Conservation (phyloP, 2,888 invertebrate species). For the Amphipyra tragopoginis region DNA sequence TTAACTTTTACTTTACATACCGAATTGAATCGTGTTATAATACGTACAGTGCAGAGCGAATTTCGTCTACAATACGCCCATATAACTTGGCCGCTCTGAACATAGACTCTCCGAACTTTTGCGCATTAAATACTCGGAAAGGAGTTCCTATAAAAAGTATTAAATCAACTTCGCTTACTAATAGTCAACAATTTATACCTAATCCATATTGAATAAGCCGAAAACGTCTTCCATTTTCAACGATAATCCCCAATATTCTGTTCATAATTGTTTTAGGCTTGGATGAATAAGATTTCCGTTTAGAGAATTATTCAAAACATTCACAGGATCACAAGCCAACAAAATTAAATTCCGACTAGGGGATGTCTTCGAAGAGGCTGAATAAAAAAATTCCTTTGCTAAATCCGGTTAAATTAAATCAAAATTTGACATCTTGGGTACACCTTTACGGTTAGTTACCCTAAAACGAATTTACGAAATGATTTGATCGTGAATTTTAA, state of each 20-base stretch:
- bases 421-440: slow-evolving; percentile 57
- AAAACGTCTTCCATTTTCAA: neutral
- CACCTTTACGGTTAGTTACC: slow-evolving; percentile 52
- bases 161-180: too few species aligned
- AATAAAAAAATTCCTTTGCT: slow-evolving; percentile 63
- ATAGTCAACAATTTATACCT: neutral
- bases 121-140: too few species aligned
- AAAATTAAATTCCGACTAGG: slow-evolving; percentile 70
- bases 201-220: neutral
- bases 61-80: too few species aligned
- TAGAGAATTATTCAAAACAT: slow-evolving; percentile 70
- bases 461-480: slow-evolving; percentile 13
- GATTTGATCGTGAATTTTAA: slow-evolving; percentile 11
- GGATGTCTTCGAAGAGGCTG: slow-evolving; percentile 48
- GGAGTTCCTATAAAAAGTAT: too few species aligned
- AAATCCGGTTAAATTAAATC: slow-evolving; percentile 63
- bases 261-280: slow-evolving; percentile 46
- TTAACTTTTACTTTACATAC: too few species aligned
- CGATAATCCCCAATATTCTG: slow-evolving; percentile 28
- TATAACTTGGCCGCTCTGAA: too few species aligned
- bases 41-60: too few species aligned
- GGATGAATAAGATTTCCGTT: slow-evolving; percentile 60
- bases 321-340: slow-evolving; percentile 63
- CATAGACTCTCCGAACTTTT: too few species aligned
- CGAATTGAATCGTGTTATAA: too few species aligned